Evolutionary conservation across 2,888 invertebrate species (phyloP).

Genomic region (Siphlonurus alternatus): DNA sequence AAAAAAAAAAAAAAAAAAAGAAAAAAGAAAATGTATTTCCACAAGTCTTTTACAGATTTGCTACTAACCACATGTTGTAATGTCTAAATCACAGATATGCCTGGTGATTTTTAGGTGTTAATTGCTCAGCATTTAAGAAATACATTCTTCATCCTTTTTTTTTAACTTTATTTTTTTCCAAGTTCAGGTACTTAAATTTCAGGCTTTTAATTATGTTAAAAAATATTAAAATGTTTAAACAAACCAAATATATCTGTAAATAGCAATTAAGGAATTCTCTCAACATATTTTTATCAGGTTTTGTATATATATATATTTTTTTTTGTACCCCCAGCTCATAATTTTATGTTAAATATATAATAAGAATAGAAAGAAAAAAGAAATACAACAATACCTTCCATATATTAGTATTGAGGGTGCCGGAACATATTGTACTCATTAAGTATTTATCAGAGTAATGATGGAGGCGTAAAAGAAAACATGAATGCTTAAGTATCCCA

Average conservation of each 20-base stretch:
- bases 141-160: too few relatives aligned
- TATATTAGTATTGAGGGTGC: not conserved
- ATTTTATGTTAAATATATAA: not conserved
- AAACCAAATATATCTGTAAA: not conserved
- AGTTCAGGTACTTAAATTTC: not conserved
- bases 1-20: too few relatives aligned
- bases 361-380: not conserved
- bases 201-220: not conserved
- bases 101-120: too few relatives aligned
- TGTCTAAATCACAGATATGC: too few relatives aligned
- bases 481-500: not conserved
- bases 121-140: too few relatives aligned
- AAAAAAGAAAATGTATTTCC: too few relatives aligned
- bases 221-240: not conserved
- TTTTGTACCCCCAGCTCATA: not conserved
- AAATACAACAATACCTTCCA: not conserved
- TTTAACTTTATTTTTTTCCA: too few relatives aligned
- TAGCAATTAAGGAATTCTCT: not conserved
- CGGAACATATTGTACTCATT: not conserved
- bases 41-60: too few relatives aligned
- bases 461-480: not conserved
- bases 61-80: too few relatives aligned
- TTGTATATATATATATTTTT: too few relatives aligned
- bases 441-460: not conserved
- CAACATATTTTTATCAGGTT: not conserved